Evolutionary conservation across 1,140 invertebrate species (phyloP).

Genomic region (Drosophila baimaii): DNA sequence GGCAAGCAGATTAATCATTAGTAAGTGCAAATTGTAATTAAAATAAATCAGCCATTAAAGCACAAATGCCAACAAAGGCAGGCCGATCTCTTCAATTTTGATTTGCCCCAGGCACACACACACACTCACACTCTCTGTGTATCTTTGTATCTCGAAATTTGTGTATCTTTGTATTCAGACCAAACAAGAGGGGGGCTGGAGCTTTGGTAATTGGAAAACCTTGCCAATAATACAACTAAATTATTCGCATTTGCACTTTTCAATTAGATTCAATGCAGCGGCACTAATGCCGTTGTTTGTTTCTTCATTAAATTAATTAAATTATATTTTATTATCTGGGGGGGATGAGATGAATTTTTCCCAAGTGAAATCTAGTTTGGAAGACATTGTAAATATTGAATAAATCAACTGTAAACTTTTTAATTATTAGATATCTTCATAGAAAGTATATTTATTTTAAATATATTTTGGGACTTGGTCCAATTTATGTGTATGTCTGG

Average conservation of each 20-base stretch:
- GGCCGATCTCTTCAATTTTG: conserved; percentile 22
- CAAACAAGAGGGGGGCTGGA: too few species aligned
- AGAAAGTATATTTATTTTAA: too few species aligned
- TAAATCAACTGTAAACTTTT: too few species aligned
- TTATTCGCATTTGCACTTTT: conserved; percentile 15
- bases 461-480: background rate
- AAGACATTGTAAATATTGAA: background rate
- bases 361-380: background rate
- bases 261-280: conserved; percentile 21
- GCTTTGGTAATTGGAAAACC: conserved; percentile 14
- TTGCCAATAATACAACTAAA: conserved; percentile 8
- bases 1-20: conserved; percentile 47
- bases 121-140: too few species aligned
- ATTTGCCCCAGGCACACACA: conserved; percentile 13
- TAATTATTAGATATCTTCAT: too few species aligned
- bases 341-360: background rate
- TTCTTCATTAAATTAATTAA: background rate
- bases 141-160: conserved; percentile 19
- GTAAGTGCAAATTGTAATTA: conserved; percentile 59
- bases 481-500: too few species aligned
- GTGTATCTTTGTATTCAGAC: conserved; percentile 3
- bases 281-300: conserved; percentile 19
- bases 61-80: conserved; percentile 32
- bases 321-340: background rate
- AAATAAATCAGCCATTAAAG: conserved; percentile 49